Evolutionary conservation across 2,113 vertebrate genomes (phyloP).

Genomic region (Leucopternis melanops): DNA sequence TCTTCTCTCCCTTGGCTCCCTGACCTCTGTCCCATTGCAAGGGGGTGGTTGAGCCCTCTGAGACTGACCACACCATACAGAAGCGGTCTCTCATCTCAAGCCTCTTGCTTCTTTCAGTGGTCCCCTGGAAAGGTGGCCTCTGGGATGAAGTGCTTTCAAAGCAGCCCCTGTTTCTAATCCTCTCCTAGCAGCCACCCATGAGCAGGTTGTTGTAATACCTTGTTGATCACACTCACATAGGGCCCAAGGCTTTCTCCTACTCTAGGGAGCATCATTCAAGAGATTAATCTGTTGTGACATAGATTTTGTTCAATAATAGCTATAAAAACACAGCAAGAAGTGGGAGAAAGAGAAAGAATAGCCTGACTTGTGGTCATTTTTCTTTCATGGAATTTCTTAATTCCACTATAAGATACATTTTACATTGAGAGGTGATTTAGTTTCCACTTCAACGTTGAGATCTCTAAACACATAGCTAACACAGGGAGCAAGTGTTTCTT

Average conservation of each 20-base stretch:
- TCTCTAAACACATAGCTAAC: neutral
- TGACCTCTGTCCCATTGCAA: neutral
- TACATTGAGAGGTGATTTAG: neutral
- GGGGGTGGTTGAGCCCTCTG: neutral
- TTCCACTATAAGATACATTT: neutral
- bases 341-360: neutral
- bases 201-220: neutral
- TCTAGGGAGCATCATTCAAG: neutral
- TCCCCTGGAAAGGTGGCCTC: neutral
- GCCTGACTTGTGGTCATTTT: neutral
- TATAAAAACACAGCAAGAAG: neutral
- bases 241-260: neutral
- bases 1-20: neutral
- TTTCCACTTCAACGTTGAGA: neutral
- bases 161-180: neutral
- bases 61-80: no score
- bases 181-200: neutral
- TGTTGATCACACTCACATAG: neutral
- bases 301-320: conserved; percentile 1
- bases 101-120: neutral
- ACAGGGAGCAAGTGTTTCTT: neutral
- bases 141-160: neutral
- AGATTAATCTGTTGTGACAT: neutral
- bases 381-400: neutral
- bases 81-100: rapidly evolving